A percentile compares a stretch with the other conserved stretches of the same genome.
phyloP scores from a whole-genome alignment of 2,797 vertebrate species.

The Odontamblyopus rebecca region DNA sequence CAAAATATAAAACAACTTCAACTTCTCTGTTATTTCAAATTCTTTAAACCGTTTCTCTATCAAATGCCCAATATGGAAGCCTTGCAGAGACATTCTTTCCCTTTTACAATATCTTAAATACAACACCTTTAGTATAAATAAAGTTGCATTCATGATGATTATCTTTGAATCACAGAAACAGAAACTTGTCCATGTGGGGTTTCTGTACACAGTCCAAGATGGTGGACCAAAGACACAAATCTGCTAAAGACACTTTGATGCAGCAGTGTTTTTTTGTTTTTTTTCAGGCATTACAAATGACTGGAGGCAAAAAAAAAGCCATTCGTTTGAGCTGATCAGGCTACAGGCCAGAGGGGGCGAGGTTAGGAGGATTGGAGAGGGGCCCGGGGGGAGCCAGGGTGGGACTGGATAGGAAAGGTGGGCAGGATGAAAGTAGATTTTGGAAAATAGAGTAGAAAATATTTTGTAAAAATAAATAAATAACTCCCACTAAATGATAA shows the following conservation, averaged over 20 bases:
- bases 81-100: too few species aligned
- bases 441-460: too few species aligned
- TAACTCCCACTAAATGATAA: too few species aligned
- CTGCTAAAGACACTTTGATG: neutral
- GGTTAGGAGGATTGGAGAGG: neutral
- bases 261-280: neutral
- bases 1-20: neutral
- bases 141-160: too few species aligned
- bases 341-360: conserved; percentile 51
- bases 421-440: too few species aligned
- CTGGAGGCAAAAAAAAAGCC: conserved; percentile 59
- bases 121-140: too few species aligned
- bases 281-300: conserved; percentile 51
- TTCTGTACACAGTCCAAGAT: neutral
- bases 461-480: too few species aligned
- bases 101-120: too few species aligned
- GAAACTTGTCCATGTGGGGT: conserved; percentile 3
- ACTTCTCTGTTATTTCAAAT: too few species aligned
- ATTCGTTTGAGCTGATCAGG: conserved; percentile 67
- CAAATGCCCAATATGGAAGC: neutral
- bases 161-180: too few species aligned
- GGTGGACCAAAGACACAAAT: neutral
- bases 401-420: neutral
- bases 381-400: neutral
- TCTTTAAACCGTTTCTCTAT: neutral